phyloP scores from a whole-genome alignment of 2,797 vertebrate species.

The Coregonus ussuriensis region DNA sequence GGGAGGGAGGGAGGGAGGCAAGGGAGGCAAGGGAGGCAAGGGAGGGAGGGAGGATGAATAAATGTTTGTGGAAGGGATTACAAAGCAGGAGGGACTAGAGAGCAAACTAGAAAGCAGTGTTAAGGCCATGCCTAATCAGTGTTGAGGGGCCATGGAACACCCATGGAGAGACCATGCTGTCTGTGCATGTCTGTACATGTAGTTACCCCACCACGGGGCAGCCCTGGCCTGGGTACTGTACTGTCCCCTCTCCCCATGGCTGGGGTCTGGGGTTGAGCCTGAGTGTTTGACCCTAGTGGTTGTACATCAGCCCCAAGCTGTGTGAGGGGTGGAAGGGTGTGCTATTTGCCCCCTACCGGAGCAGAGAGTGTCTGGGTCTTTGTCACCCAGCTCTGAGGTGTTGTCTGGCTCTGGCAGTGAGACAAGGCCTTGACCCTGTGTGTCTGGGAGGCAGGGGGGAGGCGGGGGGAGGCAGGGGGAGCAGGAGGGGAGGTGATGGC shows the following conservation, averaged over 20 bases:
- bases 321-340: constrained; percentile 9
- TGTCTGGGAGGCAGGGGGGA: background rate
- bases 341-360: constrained; percentile 18
- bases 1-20: too few species aligned
- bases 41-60: background rate
- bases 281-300: constrained; percentile 39
- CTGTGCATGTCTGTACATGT: background rate
- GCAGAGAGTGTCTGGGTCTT: constrained; percentile 27
- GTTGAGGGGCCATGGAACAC: background rate
- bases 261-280: constrained; percentile 28
- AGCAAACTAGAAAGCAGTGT: background rate
- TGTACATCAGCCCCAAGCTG: constrained; percentile 59
- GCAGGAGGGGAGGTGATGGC: constrained; percentile 27
- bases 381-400: constrained; percentile 20
- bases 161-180: background rate
- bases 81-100: constrained; percentile 6
- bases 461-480: background rate
- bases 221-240: constrained; percentile 12
- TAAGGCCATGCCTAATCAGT: background rate
- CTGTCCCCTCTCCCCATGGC: constrained; percentile 21
- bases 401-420: constrained; percentile 44
- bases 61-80: background rate
- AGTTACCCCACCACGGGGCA: constrained; percentile 15
- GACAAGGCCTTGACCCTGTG: constrained; percentile 10
- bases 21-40: background rate